Conservation (phyloP, 2,888 invertebrate species). For the Hirtodrosophila duncani region DNA sequence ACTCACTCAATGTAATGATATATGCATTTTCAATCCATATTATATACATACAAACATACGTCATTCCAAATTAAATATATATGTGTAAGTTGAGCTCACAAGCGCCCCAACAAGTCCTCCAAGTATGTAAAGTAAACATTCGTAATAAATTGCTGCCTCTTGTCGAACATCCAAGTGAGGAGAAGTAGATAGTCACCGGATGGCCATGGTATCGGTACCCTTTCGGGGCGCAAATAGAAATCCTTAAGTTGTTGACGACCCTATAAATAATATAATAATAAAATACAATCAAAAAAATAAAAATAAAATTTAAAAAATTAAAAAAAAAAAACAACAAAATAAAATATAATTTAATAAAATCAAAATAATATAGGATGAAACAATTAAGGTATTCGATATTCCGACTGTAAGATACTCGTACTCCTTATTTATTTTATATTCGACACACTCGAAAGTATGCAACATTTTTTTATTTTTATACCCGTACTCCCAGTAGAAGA, state of each 20-base stretch:
- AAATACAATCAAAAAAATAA: neutral
- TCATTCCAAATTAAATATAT: neutral
- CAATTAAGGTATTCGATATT: slow-evolving; percentile 10
- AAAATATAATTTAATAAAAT: too few relatives aligned
- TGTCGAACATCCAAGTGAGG: neutral
- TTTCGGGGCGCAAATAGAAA: neutral
- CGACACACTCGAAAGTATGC: too few relatives aligned
- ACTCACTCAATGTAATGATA: neutral
- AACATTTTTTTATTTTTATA: too few relatives aligned
- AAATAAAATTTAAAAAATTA: too few relatives aligned
- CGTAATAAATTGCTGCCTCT: neutral
- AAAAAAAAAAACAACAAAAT: too few relatives aligned
- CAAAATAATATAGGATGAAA: too few relatives aligned
- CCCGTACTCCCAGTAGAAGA: too few relatives aligned
- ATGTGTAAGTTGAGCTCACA: too few relatives aligned
- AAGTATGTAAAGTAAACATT: slow-evolving; percentile 4
- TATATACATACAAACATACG: neutral
- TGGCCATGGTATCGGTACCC: neutral
- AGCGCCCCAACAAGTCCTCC: slow-evolving; percentile 1
- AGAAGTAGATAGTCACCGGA: slow-evolving; percentile 1
- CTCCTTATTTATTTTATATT: slow-evolving; percentile 3
- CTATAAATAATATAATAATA: neutral
- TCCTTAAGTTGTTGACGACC: neutral
- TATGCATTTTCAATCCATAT: too few relatives aligned
- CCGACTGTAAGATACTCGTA: neutral